phyloP scores from a whole-genome alignment of 2,888 invertebrate species.

The Heterodera filipjevi region DNA sequence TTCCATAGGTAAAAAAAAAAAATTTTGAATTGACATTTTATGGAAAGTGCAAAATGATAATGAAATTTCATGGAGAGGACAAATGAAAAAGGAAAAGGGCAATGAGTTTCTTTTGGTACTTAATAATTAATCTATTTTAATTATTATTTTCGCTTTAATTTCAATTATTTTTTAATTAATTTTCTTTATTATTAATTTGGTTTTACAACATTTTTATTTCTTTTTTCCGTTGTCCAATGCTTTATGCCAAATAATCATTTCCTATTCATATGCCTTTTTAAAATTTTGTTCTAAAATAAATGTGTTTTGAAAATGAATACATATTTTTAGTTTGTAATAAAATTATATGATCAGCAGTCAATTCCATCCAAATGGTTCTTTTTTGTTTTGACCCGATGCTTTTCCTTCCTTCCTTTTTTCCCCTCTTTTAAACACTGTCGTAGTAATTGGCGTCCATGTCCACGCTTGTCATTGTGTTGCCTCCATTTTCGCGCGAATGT shows the following conservation, averaged over 20 bases:
- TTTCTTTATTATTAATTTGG: too few species aligned
- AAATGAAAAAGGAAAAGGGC: not conserved
- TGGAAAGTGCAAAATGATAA: not conserved
- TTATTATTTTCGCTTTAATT: too few species aligned
- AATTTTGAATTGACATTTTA: not conserved
- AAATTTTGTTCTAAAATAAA: too few species aligned
- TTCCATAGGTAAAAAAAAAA: too few species aligned
- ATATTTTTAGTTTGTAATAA: not conserved
- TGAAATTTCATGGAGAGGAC: too few species aligned
- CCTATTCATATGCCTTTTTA: not conserved
- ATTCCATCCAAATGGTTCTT: not conserved
- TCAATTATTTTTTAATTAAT: too few species aligned
- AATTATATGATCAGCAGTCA: not conserved
- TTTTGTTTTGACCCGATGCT: not conserved
- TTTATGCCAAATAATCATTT: not conserved
- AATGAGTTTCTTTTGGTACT: too few species aligned
- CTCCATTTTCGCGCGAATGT: not conserved
- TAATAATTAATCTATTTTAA: too few species aligned
- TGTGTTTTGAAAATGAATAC: not conserved
- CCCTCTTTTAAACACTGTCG: constrained; percentile 41
- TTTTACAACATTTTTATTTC: too few species aligned
- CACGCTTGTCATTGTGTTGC: constrained; percentile 37
- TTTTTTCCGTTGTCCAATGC: not conserved
- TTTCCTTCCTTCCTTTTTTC: not conserved
- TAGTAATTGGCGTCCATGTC: constrained; percentile 61